Conservation (phyloP, 2,888 invertebrate species). For the Aelia acuminata region DNA sequence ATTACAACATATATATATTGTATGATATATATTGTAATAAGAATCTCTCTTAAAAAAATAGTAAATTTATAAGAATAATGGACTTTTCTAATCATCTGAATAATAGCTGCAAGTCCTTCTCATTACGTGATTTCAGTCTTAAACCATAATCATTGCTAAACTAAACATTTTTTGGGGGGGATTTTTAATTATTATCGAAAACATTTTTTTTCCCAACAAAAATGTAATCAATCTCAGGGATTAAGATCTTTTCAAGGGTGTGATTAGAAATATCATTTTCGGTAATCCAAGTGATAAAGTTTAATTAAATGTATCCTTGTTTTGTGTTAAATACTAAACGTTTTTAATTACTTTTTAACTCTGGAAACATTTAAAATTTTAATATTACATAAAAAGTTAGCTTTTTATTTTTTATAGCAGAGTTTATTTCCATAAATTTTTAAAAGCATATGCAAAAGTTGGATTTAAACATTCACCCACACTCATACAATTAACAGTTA, state of each 20-base stretch:
- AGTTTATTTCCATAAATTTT: background rate
- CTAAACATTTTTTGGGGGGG: background rate
- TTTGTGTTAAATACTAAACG: background rate
- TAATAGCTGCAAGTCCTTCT: too few species aligned
- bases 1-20: too few species aligned
- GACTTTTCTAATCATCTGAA: too few species aligned
- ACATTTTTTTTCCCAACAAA: background rate
- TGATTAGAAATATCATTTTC: background rate
- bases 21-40: too few species aligned
- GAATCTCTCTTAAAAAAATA: too few species aligned
- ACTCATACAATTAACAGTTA: background rate
- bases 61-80: too few species aligned
- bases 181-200: background rate
- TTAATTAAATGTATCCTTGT: background rate
- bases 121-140: too few species aligned
- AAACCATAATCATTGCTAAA: too few species aligned
- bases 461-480: background rate
- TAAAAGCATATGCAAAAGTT: background rate
- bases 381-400: background rate
- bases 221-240: background rate
- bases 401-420: background rate
- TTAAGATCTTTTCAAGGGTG: background rate
- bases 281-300: background rate
- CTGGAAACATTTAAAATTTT: background rate
- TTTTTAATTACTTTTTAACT: background rate